Percentiles rank a stretch among this genome's conserved stretches.
Conservation (phyloP, 2,888 invertebrate genomes). For the Cheilosia variabilis region DNA sequence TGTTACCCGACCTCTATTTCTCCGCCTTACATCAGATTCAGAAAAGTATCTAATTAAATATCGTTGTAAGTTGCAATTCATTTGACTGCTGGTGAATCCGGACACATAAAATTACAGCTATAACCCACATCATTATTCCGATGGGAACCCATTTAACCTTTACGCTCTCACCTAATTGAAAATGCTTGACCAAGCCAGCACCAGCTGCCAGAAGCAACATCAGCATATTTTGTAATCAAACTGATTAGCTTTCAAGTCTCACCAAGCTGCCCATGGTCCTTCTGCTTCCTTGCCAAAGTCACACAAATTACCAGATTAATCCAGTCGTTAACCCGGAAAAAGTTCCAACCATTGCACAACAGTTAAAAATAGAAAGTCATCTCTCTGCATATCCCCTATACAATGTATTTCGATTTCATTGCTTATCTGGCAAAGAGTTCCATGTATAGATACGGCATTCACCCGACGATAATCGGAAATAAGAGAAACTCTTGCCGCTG, state of each 20-base stretch:
- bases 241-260: constrained; percentile 25
- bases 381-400: neutral
- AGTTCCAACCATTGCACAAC: constrained; percentile 22
- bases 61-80: neutral
- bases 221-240: constrained; percentile 19
- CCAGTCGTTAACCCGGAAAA: constrained; percentile 35
- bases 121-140: neutral
- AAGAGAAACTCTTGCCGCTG: constrained; percentile 20
- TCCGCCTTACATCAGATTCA: too few species aligned
- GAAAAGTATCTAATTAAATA: neutral
- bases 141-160: neutral
- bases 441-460: neutral
- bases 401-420: neutral
- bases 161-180: constrained; percentile 6
- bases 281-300: neutral
- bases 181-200: constrained; percentile 2
- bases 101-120: constrained; percentile 11
- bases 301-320: constrained; percentile 37
- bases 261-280: neutral
- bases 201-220: neutral
- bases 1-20: too few species aligned
- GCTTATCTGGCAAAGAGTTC: neutral
- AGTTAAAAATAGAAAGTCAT: constrained; percentile 47
- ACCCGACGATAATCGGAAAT: constrained; percentile 32
- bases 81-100: neutral